Evolutionary conservation across 2,888 invertebrate species (phyloP).

Genomic region (Amphimallon solstitiale): DNA sequence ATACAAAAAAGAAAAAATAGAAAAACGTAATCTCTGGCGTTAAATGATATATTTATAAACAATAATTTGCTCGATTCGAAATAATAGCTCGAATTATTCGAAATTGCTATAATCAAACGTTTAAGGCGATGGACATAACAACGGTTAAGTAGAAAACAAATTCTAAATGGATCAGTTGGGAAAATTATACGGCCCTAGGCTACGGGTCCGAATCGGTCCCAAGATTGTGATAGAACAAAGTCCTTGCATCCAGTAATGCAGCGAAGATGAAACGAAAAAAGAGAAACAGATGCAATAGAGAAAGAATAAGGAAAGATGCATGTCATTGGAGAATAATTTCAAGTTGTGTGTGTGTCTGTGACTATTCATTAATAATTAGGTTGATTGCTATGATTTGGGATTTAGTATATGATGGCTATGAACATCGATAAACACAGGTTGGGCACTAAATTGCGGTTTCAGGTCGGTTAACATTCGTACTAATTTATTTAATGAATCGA

Average conservation of each 20-base stretch:
- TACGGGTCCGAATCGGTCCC: constrained; percentile 39
- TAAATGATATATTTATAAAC: constrained; percentile 63
- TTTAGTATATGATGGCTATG: constrained; percentile 51
- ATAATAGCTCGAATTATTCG: constrained; percentile 62
- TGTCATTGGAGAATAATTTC: constrained; percentile 60
- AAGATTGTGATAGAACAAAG: constrained; percentile 31
- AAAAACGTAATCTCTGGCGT: constrained; percentile 47
- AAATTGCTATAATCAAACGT: constrained; percentile 64
- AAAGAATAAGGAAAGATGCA: constrained; percentile 54
- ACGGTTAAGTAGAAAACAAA: constrained; percentile 62
- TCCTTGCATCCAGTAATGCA: constrained; percentile 13
- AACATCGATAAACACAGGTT: constrained; percentile 47
- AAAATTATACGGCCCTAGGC: constrained; percentile 56
- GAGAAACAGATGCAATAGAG: constrained; percentile 30
- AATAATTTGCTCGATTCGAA: constrained; percentile 60
- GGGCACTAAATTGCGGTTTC: constrained; percentile 49
- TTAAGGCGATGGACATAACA: constrained; percentile 60
- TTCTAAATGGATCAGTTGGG: constrained; percentile 60
- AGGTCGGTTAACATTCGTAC: constrained; percentile 28
- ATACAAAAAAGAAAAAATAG: constrained; percentile 40
- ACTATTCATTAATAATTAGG: constrained; percentile 71
- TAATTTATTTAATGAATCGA: constrained; percentile 33
- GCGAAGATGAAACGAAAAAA: constrained; percentile 19
- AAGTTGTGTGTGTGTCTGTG: constrained; percentile 48
- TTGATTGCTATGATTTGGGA: constrained; percentile 67